Evolutionary conservation across 1,140 invertebrate species (phyloP).

Genomic region (Drosophila takahashii): DNA sequence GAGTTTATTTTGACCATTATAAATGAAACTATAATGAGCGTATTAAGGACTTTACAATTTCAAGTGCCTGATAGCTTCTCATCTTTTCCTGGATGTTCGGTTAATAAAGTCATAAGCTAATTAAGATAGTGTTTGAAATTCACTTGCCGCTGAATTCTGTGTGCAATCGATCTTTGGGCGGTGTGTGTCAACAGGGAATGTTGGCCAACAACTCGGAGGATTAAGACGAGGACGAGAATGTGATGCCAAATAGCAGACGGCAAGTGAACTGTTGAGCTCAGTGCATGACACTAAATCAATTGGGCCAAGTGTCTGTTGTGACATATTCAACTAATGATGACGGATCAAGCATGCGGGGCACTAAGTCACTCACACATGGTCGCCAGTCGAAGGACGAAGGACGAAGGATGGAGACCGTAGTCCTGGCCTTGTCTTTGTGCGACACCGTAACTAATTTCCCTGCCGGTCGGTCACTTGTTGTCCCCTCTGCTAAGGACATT

Average conservation of each 20-base stretch:
- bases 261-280: conserved; percentile 45
- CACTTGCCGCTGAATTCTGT: conserved; percentile 9
- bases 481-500: conserved; percentile 27
- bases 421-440: conserved; percentile 39
- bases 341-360: conserved; percentile 43
- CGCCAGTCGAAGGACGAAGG: neutral
- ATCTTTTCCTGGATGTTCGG: conserved; percentile 14
- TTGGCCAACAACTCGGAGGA: conserved; percentile 5
- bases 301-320: conserved; percentile 60
- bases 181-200: conserved; percentile 17
- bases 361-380: conserved; percentile 55
- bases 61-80: neutral
- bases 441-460: conserved; percentile 62
- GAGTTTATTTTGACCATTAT: neutral
- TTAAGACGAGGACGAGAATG: neutral
- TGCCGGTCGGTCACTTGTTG: conserved; percentile 43
- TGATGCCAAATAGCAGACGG: conserved; percentile 12
- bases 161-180: conserved; percentile 26
- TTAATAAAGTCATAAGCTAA: conserved; percentile 19
- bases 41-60: neutral
- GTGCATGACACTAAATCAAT: conserved; percentile 59
- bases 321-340: conserved; percentile 65
- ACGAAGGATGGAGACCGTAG: conserved; percentile 5
- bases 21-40: neutral
- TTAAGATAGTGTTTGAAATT: conserved; percentile 36